Conservation (phyloP, 2,797 vertebrate genomes). For the Phataginus tetradactyla region DNA sequence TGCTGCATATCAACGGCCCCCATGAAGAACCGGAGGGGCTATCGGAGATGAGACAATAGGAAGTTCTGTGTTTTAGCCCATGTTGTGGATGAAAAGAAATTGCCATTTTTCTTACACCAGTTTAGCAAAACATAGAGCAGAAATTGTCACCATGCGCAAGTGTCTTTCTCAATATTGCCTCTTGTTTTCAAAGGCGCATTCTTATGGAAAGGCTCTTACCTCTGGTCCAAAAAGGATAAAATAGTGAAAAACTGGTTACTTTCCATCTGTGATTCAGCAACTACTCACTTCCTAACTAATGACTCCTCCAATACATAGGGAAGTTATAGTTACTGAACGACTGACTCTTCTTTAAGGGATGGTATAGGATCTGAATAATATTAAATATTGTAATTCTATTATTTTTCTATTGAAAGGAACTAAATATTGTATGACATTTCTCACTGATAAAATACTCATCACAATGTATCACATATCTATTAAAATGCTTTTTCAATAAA, state of each 20-base stretch:
- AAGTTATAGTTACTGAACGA: background rate
- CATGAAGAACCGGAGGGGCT: slow-evolving; percentile 40
- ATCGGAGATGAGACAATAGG: slow-evolving; percentile 36
- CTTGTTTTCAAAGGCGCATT: background rate
- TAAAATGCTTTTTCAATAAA: background rate
- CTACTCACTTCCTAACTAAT: background rate
- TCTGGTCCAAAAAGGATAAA: background rate
- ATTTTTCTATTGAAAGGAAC: background rate
- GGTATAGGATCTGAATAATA: background rate
- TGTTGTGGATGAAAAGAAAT: slow-evolving; percentile 57
- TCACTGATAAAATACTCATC: background rate
- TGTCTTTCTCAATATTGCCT: background rate
- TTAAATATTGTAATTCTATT: background rate
- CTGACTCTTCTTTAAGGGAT: background rate
- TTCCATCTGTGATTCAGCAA: background rate
- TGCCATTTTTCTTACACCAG: background rate
- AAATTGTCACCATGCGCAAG: no score
- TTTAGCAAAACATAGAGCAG: background rate
- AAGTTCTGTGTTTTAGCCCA: background rate
- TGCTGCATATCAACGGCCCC: slow-evolving; percentile 70
- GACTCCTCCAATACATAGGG: accelerated
- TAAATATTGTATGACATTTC: background rate
- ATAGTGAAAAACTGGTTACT: background rate
- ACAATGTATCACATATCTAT: background rate
- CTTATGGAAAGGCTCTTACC: background rate